Base-by-base conservation (phyloP, 2,888 invertebrate genomes). In the Penaeus monodon region DNA sequence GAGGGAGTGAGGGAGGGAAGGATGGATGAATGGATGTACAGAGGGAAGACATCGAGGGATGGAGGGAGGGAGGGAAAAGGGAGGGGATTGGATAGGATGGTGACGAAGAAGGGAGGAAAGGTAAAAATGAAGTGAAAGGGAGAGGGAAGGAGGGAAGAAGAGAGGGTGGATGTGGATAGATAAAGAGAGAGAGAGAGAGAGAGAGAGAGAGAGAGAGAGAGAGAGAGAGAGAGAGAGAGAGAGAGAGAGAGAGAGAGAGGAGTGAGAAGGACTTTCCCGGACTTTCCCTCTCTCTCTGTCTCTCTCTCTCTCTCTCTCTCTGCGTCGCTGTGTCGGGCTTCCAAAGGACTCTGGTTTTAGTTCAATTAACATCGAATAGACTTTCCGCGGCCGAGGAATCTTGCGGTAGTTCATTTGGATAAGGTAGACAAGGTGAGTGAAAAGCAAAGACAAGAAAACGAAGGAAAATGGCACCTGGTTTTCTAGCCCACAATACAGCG, bases 361-460 rank as follows among this genome's bases (percentile, higher is more conserved):
- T 80, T 27, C 65, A 29, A 17, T 33, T 65, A 33, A 20, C 76
- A 33, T 27, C 27, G 70, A 44, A 44, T n/a, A 24, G 38, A 44
- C 38, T 20, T 17, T 33, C 33, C n/a, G 44, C 6, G 12, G 24
- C 24, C 24, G 49, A 77, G 49, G 44, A 24, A 10, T 44, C 68
- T 38, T 33, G 27, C n/a, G 57, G 57, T 29, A 63, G 73, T 85
- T 85, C 85, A 85, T 85, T 85, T 85, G 79, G 70, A 64, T 44
- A 38, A 80, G 80, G 70, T 29, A 70, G 85, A 85, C 85, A 85
- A 79, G 85, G 85, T 79, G 85, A 85, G 80, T 85, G 85, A 85
- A 85, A 85, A 85, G 80, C 85, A 85, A 85, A 85, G 85, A 85
- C 85, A 85, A 85, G 85, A 70, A 79, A 85, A 80, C 79, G 85